Evolutionary conservation across 2,113 vertebrate genomes (phyloP), one percentile per base, ranked within the genome.

Genomic region (Cromileptes altivelis): DNA sequence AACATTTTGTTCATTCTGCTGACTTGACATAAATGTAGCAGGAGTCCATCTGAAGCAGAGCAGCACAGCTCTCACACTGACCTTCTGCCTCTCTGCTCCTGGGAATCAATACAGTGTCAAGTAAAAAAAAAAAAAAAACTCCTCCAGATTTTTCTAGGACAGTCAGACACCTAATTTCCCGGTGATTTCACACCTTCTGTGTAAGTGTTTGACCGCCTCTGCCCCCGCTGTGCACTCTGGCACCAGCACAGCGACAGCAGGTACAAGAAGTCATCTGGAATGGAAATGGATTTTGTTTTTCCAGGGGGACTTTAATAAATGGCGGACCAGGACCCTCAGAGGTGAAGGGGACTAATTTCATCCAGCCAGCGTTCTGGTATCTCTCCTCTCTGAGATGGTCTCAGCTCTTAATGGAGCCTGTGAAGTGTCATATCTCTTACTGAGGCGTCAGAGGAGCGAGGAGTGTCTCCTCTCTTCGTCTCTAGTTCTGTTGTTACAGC

Each of bases 101-200:
- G 27, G 58, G 75, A 77, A 58, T 84, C 63, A 75, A 81, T 70
- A 80, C 64, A 80, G 69, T 27, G 27, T 71, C 70, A 78, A 73
- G 57, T 55, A 33, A 50, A 47, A 42, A 61, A 56, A 42, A 61
- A 56, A 0, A 47, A 70, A 50, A 37, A 53, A 42, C 33, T 18
- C 49, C 23, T 65, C 14, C 19, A 17, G 37, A 25, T 76, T 82
- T 89, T 86, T 78, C 64, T 68, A 57, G 77, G 68, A 86, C 65
- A 69, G 61, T 23, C 53, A 80, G 27, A 70, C 25, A 85, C 49
- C 14, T 68, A 80, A 87, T 88, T 84, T 88, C 84, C 67, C 4
- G 4, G 64, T 37, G 57, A 62, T 80, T 90, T 91, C 84, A 90
- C 88, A 92, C 86, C 68, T 85, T 57, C 69, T 72, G 40, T 84